Percentiles rank a stretch among this genome's conserved stretches.
Evolutionary conservation across 1,140 invertebrate species (phyloP).

Genomic region (Radopholus similis): DNA sequence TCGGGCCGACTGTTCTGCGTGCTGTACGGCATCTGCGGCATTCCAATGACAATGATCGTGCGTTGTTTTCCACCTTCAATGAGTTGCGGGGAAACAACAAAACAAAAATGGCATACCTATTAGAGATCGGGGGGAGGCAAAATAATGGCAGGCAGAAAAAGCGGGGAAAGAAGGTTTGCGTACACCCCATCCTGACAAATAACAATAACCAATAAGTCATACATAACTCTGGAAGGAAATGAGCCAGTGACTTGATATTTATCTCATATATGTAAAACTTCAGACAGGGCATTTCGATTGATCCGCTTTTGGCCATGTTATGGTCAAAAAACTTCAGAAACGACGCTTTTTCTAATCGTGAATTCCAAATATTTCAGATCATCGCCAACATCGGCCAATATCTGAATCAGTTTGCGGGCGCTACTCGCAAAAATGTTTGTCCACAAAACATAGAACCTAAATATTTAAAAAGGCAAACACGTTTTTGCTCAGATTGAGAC

Average conservation of each 20-base stretch:
- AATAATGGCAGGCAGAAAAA: no score
- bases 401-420: slow-evolving; percentile 44
- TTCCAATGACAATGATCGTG: slow-evolving; percentile 46
- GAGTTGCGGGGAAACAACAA: not conserved
- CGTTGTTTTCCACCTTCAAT: not conserved
- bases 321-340: no score
- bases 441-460: slow-evolving; percentile 1
- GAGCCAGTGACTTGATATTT: no score
- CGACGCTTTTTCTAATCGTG: no score
- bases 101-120: not conserved
- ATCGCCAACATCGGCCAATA: slow-evolving; percentile 53
- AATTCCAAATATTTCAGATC: slow-evolving; percentile 38
- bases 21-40: slow-evolving; percentile 53
- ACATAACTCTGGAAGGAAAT: no score
- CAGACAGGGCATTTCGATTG: not conserved
- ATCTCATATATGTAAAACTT: not conserved
- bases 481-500: slow-evolving; percentile 18
- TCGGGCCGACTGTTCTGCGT: slow-evolving; percentile 55
- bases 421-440: slow-evolving; percentile 44
- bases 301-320: not conserved
- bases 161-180: no score
- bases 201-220: no score
- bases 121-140: no score
- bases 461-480: not conserved
- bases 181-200: no score